Conservation (phyloP, 1,140 invertebrate species). For the Arctopsyche grandis region DNA sequence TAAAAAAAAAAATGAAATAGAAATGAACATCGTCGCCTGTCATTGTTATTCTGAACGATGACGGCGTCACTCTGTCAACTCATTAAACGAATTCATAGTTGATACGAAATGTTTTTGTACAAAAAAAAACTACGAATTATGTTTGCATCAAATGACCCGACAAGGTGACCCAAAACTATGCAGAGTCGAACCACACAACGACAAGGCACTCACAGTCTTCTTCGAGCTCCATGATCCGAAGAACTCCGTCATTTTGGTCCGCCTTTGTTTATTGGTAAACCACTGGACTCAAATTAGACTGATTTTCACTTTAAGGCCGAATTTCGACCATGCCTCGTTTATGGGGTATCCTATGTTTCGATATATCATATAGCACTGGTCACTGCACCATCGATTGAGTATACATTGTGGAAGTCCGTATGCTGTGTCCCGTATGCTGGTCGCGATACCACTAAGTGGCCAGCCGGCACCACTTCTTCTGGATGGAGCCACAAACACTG, state of each 20-base stretch:
- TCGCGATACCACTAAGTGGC: conserved; percentile 24
- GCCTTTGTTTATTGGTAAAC: not conserved
- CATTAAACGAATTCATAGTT: not conserved
- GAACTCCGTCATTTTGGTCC: conserved; percentile 52
- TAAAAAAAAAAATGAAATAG: too few species aligned
- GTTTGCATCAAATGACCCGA: not conserved
- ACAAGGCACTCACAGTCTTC: conserved; percentile 35
- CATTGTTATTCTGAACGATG: not conserved
- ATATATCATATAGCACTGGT: not conserved
- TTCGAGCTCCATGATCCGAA: conserved; percentile 54
- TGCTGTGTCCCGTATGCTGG: conserved; percentile 9
- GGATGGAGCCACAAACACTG: conserved; percentile 9
- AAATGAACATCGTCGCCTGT: not conserved
- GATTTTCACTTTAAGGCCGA: too few species aligned
- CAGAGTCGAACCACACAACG: not conserved
- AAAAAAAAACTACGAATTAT: too few species aligned
- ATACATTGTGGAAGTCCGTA: not conserved
- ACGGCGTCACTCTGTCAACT: not conserved
- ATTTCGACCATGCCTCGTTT: too few species aligned
- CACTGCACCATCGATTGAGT: not conserved
- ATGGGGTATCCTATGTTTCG: not conserved
- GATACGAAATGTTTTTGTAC: too few species aligned
- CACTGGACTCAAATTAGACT: not conserved
- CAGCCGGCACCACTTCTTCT: conserved; percentile 25
- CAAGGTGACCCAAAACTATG: not conserved